A percentile compares a stretch with the other conserved stretches of the same genome.
Conservation (phyloP, 2,797 vertebrate species). For the Moxostoma hubbsi region DNA sequence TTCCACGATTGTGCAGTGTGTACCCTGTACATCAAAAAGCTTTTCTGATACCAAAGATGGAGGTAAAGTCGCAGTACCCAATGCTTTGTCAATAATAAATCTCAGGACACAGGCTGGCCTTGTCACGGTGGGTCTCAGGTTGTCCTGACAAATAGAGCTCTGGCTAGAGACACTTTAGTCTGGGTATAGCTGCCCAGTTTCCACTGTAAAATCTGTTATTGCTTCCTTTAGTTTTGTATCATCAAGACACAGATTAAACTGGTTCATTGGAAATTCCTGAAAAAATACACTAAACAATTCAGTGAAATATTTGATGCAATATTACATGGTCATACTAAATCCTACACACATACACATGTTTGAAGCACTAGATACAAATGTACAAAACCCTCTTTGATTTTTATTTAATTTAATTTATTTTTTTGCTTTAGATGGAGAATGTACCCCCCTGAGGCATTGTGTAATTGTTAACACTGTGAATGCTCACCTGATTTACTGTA, state of each 20-base stretch:
- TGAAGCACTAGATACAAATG: neutral
- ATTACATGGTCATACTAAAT: too few species aligned
- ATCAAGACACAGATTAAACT: neutral
- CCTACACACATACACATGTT: too few species aligned
- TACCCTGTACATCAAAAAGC: neutral
- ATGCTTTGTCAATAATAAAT: slow-evolving; percentile 58
- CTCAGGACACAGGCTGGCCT: slow-evolving; percentile 44
- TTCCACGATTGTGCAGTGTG: neutral
- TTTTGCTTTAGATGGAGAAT: slow-evolving; percentile 4
- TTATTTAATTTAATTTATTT: neutral
- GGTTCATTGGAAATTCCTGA: neutral
- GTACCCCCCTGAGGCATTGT: slow-evolving; percentile 44
- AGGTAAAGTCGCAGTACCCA: slow-evolving; percentile 20
- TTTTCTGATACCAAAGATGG: slow-evolving; percentile 48
- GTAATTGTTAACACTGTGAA: slow-evolving; percentile 33
- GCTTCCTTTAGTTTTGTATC: slow-evolving; percentile 11
- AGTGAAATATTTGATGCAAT: too few species aligned
- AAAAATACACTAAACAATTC: neutral
- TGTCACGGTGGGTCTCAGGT: slow-evolving; percentile 26
- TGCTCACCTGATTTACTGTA: slow-evolving; percentile 57
- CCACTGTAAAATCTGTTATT: slow-evolving; percentile 31
- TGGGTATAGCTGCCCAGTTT: slow-evolving; percentile 29
- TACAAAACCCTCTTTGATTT: neutral
- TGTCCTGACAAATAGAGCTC: slow-evolving; percentile 37
- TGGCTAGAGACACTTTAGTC: slow-evolving; percentile 23